Percentiles rank a stretch among this genome's conserved stretches.
Evolutionary conservation across 2,888 invertebrate genomes (phyloP).

Genomic region (Beris morrisii): DNA sequence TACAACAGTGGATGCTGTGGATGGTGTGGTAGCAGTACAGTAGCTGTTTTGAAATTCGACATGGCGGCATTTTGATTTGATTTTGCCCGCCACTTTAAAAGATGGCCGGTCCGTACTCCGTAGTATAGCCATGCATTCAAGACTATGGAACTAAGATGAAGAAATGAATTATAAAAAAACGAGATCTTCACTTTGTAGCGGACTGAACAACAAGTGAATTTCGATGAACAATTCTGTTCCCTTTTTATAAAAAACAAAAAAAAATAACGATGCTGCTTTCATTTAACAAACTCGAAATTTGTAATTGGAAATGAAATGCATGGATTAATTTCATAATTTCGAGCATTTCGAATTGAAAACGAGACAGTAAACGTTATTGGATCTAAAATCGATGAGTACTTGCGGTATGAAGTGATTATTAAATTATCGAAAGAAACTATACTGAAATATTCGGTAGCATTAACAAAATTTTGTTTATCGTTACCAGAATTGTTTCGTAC

Average conservation of each 20-base stretch:
- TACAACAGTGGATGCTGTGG: not conserved
- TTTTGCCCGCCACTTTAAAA: constrained; percentile 11
- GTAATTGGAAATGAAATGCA: constrained; percentile 20
- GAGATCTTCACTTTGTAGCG: not conserved
- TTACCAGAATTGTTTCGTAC: too few species aligned
- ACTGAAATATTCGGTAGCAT: too few species aligned
- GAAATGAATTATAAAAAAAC: too few species aligned
- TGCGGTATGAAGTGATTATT: constrained; percentile 15
- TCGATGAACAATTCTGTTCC: constrained; percentile 20
- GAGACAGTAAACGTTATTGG: constrained; percentile 4
- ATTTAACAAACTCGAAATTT: constrained; percentile 1
- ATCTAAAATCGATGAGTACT: too few species aligned
- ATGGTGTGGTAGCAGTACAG: constrained; percentile 15
- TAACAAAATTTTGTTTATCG: too few species aligned
- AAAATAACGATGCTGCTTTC: not conserved
- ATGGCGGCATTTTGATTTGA: constrained; percentile 32
- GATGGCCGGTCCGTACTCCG: not conserved
- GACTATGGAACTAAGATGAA: too few species aligned
- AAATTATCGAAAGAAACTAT: constrained; percentile 19
- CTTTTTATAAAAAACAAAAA: not conserved
- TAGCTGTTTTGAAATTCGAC: constrained; percentile 25
- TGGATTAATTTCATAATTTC: constrained; percentile 25
- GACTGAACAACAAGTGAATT: constrained; percentile 9
- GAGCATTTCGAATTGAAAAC: constrained; percentile 23
- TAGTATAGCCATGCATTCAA: not conserved